These are phyloP conservation scores for Todiramphus chloris DNA, from an alignment of 2,113 vertebrate genomes.

Conservation along the genomic window DNA sequence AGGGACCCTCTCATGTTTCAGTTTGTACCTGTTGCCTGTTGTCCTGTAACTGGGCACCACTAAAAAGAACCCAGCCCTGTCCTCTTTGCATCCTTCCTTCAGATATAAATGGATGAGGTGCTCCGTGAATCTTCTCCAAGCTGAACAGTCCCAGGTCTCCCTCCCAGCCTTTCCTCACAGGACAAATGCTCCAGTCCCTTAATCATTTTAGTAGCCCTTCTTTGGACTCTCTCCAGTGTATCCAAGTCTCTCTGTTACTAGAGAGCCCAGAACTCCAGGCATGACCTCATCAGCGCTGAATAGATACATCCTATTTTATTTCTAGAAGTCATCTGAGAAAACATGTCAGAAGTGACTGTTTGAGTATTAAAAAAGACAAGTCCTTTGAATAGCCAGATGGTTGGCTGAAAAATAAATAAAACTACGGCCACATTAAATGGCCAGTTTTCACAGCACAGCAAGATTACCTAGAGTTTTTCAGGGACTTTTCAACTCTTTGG, in stretches of 20 bases:
- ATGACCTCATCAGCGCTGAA: neutral
- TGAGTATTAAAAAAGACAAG: neutral
- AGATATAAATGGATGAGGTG: neutral
- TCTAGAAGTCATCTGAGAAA: neutral
- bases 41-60: neutral
- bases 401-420: neutral
- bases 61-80: neutral
- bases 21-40: neutral
- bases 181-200: neutral
- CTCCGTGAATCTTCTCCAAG: neutral
- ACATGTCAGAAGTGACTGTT: neutral
- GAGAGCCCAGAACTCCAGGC: neutral
- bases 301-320: neutral
- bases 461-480: neutral
- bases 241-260: neutral
- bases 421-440: neutral
- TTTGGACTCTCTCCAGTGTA: neutral
- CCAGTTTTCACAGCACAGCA: neutral
- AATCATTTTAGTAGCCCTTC: neutral
- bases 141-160: neutral
- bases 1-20: neutral
- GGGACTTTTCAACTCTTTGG: neutral
- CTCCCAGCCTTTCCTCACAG: neutral
- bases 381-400: neutral
- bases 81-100: neutral